Conservation (phyloP, 2,113 vertebrate genomes). For the Paratilapia polleni region DNA sequence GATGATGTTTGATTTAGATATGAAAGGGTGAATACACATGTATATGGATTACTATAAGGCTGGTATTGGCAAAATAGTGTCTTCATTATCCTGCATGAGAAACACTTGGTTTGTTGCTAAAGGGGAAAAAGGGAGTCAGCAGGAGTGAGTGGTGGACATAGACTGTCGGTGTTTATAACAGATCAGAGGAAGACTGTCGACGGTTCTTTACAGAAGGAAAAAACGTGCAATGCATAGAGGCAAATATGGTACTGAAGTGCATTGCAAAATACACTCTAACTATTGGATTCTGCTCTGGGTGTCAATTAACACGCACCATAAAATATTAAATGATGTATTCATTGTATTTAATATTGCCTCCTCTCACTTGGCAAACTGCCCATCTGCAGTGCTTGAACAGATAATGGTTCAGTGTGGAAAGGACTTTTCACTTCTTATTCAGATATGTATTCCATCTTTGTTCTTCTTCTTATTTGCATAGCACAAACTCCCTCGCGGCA, state of each 20-base stretch:
- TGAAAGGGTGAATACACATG: not conserved
- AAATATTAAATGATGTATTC: constrained; percentile 24
- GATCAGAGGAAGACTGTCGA: not conserved
- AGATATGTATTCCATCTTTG: constrained; percentile 24
- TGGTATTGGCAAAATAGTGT: not conserved
- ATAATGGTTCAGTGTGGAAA: not conserved
- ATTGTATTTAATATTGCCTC: not conserved
- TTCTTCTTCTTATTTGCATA: constrained; percentile 16
- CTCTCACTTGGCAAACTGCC: not conserved
- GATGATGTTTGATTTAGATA: constrained; percentile 3
- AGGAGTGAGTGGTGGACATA: not conserved
- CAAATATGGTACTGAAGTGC: not conserved
- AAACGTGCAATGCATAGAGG: not conserved
- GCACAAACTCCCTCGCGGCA: constrained; percentile 28
- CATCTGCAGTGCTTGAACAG: not conserved
- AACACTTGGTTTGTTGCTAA: not conserved
- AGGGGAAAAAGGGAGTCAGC: not conserved
- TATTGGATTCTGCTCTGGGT: not conserved
- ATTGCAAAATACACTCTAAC: not conserved
- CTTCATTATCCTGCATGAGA: not conserved
- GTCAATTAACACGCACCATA: not conserved
- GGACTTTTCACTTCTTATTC: not conserved
- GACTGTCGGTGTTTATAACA: not conserved
- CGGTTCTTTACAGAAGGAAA: not conserved
- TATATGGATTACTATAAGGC: constrained; percentile 8